Evolutionary conservation across 2,113 vertebrate genomes (phyloP), one percentile per base, ranked within the genome.

Genomic region (Zapus hudsonius): DNA sequence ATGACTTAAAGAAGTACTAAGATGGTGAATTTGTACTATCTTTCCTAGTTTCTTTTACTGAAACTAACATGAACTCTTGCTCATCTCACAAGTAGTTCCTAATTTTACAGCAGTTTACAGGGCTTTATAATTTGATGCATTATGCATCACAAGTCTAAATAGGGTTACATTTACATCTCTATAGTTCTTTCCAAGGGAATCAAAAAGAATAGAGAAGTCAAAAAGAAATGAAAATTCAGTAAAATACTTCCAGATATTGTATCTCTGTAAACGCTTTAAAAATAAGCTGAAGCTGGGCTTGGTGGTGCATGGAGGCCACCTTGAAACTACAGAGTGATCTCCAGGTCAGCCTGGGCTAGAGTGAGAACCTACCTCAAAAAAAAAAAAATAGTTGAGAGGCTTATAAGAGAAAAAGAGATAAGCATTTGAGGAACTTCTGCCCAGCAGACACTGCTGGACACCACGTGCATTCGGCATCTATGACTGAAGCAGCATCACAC

Each of bases 1-100:
- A 15, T 89, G 94, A 85, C 81, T 89, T 91, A 78, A 84, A 73
- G 52, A 90, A 59, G 10, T 83, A 59, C 42, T 70, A 84, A 95
- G 29, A 66, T 57, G 84, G 61, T 84, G 72, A 63, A 63, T 9
- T 86, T 63, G 42, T 61, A 55, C 22, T 63, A 66, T 5, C 64
- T 79, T 78, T 79, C 25, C 70, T 9, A 87, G 25, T 83, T 25
- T 72, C 29, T 13, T 55, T 74, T 90, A 87, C 59, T 72, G 84
- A 87, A 72, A 79, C 22, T 20, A 44, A 40, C 20, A 76, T 31
- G 70, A 83, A 36, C 31, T 78, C 72, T 79, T 90, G 75, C 23
- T 89, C n/a, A 81, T 63, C 27, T 73, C 64, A 89, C 31, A 89
- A 47, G 23, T 31, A 76, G 78, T 42, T 84, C 59, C 75, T 33